Conservation (phyloP, 2,113 vertebrate genomes). For the Oryzias celebensis region DNA sequence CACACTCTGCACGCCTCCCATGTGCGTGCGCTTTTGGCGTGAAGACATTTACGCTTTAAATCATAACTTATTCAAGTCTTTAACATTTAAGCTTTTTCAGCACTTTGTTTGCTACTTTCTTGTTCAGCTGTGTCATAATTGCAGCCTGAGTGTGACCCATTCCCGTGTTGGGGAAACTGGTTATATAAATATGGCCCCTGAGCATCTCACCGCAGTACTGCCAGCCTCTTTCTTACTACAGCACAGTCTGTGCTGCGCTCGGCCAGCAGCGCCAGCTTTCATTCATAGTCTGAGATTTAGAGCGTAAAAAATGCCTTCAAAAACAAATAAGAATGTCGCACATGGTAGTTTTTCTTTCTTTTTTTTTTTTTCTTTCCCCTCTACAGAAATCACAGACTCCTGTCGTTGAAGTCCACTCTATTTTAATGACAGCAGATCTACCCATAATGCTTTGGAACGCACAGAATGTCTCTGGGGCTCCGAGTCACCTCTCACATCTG, state of each 20-base stretch:
- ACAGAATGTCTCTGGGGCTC: constrained; percentile 60
- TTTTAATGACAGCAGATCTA: constrained; percentile 54
- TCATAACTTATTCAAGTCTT: constrained; percentile 12
- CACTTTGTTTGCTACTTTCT: not conserved
- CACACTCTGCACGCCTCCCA: not conserved
- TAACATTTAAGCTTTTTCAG: not conserved
- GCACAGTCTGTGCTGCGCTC: not conserved
- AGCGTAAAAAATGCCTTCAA: not conserved
- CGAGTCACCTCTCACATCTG: constrained; percentile 74
- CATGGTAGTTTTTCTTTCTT: not conserved
- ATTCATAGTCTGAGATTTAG: constrained; percentile 16
- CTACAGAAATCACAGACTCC: constrained; percentile 23
- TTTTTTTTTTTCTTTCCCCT: not conserved
- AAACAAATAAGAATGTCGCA: not conserved
- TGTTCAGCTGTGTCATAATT: constrained; percentile 33
- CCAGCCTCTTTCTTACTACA: constrained; percentile 14
- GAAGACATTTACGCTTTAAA: constrained; percentile 7
- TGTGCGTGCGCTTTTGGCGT: not conserved
- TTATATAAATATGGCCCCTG: constrained; percentile 52
- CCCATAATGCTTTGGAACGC: constrained; percentile 70
- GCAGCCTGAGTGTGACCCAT: constrained; percentile 31
- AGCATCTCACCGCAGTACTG: constrained; percentile 27
- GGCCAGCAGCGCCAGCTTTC: constrained; percentile 5
- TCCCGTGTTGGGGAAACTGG: constrained; percentile 38
- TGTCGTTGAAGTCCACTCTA: constrained; percentile 65